Evolutionary conservation across 2,113 vertebrate genomes (phyloP).

Genomic region (Aptenodytes patagonicus): DNA sequence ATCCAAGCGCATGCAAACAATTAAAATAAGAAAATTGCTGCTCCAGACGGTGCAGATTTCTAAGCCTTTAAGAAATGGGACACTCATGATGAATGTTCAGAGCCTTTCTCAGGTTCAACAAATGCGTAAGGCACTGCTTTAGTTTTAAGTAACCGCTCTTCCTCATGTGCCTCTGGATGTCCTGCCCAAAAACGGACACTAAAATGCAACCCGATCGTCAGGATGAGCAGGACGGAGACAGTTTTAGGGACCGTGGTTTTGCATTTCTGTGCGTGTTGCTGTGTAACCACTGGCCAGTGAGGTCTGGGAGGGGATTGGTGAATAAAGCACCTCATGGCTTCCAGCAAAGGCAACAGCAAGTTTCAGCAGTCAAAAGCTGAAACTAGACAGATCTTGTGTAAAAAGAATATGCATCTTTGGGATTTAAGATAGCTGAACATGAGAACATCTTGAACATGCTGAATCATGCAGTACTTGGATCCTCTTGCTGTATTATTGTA

Average conservation of each 20-base stretch:
- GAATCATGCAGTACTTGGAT: background rate
- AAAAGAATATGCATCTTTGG: background rate
- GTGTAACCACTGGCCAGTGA: background rate
- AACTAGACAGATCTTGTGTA: background rate
- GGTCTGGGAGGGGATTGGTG: background rate
- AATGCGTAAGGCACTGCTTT: background rate
- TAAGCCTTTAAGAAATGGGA: background rate
- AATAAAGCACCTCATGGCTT: background rate
- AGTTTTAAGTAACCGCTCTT: background rate
- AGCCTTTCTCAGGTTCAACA: background rate
- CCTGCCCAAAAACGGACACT: background rate
- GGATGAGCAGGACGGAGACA: rapidly evolving
- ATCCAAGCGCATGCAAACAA: background rate
- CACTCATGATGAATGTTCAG: background rate
- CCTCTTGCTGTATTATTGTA: background rate
- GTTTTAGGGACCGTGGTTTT: background rate
- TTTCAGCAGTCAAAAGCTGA: background rate
- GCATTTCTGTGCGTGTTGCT: background rate
- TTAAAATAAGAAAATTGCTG: background rate
- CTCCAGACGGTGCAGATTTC: background rate
- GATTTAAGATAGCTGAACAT: background rate
- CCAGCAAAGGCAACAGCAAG: background rate
- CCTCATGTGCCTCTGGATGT: background rate
- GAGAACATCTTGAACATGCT: background rate
- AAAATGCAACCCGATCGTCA: rapidly evolving